Percentiles rank a stretch among this genome's conserved stretches.
phyloP scores from a whole-genome alignment of 2,888 invertebrate genomes.

The Cremastinae sp. region DNA sequence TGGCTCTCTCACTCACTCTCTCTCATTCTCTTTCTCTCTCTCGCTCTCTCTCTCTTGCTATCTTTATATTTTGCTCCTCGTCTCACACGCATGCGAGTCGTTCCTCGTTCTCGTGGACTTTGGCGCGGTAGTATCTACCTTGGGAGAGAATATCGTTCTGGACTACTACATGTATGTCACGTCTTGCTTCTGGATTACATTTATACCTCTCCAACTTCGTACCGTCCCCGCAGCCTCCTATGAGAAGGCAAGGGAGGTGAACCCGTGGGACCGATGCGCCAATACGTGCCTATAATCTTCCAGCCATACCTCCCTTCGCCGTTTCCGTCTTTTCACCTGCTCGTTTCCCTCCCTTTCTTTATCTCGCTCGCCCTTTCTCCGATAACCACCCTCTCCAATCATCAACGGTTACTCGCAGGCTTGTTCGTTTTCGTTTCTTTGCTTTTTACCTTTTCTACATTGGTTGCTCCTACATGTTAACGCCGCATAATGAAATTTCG shows the following conservation, averaged over 20 bases:
- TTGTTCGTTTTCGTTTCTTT: background rate
- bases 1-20: slow-evolving; percentile 13
- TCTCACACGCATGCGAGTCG: slow-evolving; percentile 21
- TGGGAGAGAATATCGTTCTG: slow-evolving; percentile 51
- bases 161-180: slow-evolving; percentile 75
- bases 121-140: slow-evolving; percentile 43
- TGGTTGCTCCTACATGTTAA: no score
- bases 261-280: slow-evolving; percentile 77
- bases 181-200: slow-evolving; percentile 78
- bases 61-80: no score
- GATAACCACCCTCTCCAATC: slow-evolving; percentile 2
- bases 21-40: background rate
- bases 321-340: slow-evolving; percentile 43
- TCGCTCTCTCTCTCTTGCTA: slow-evolving; percentile 13
- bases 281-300: slow-evolving; percentile 79
- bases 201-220: slow-evolving; percentile 70
- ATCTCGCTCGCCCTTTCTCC: background rate
- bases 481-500: no score
- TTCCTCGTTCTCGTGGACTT: slow-evolving; percentile 40
- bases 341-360: slow-evolving; percentile 15
- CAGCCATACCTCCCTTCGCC: slow-evolving; percentile 46
- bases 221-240: slow-evolving; percentile 33
- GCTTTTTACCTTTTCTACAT: background rate
- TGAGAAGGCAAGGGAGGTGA: slow-evolving; percentile 54
- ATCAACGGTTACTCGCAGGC: background rate